Conservation (phyloP, 2,888 invertebrate species). For the Phragmatobia fuliginosa region DNA sequence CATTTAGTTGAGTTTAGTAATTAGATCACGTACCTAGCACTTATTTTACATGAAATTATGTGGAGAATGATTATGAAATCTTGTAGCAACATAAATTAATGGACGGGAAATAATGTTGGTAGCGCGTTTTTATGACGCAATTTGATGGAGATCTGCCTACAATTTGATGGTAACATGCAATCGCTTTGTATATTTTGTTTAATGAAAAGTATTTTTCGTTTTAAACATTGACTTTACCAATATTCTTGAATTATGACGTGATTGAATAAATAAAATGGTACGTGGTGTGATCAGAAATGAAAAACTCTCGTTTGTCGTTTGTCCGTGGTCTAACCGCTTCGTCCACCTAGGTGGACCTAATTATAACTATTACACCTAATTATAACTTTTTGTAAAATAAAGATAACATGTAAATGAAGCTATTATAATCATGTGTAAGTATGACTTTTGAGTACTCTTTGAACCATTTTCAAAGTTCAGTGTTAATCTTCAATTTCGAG, state of each 20-base stretch:
- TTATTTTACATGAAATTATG: slow-evolving; percentile 14
- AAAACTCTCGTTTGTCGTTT: too few species aligned
- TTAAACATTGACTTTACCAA: not conserved
- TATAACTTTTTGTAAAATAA: too few species aligned
- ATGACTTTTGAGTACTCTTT: not conserved
- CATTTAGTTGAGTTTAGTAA: slow-evolving; percentile 22
- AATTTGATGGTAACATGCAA: slow-evolving; percentile 41
- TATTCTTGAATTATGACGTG: not conserved
- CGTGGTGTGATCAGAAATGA: too few species aligned
- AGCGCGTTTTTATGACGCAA: slow-evolving; percentile 42
- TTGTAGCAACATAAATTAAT: slow-evolving; percentile 26
- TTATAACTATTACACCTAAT: too few species aligned
- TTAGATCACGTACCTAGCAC: slow-evolving; percentile 21
- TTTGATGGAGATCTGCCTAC: slow-evolving; percentile 32
- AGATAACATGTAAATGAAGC: too few species aligned
- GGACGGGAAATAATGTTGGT: slow-evolving; percentile 36
- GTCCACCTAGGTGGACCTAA: too few species aligned
- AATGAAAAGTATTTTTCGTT: not conserved
- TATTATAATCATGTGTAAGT: not conserved
- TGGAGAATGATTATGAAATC: slow-evolving; percentile 13
- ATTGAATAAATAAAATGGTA: not conserved
- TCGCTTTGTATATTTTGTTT: slow-evolving; percentile 10
- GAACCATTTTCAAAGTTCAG: not conserved
- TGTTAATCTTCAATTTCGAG: not conserved
- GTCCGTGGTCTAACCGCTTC: too few species aligned